Evolutionary conservation across 2,797 vertebrate genomes (phyloP).

Genomic region (Eptatretus atami): DNA sequence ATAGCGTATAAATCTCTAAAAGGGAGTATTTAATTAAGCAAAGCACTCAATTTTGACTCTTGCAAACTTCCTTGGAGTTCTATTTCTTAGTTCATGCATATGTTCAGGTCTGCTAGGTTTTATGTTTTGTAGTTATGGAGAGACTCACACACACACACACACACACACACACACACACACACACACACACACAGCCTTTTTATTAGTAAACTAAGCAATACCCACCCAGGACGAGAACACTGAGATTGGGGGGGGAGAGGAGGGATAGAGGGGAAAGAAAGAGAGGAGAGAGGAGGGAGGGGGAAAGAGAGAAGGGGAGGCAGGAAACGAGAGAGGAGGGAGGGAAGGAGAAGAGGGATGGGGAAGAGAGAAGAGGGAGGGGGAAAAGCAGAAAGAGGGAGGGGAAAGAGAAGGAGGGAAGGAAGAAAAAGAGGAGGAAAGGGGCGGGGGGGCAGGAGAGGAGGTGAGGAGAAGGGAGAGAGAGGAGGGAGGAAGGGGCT

Average conservation of each 20-base stretch:
- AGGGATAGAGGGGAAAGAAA: not conserved
- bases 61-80: too few relatives aligned
- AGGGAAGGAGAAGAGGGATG: not conserved
- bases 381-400: not conserved
- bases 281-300: not conserved
- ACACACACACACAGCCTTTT: not conserved
- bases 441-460: not conserved
- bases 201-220: too few relatives aligned
- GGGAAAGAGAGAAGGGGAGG: not conserved
- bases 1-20: too few relatives aligned
- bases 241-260: too few relatives aligned
- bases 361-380: not conserved
- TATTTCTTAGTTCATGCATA: too few relatives aligned
- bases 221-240: too few relatives aligned
- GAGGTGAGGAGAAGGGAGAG: not conserved
- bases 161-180: conserved; percentile 8
- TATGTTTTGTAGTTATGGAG: too few relatives aligned
- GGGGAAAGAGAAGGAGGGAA: not conserved
- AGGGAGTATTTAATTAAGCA: too few relatives aligned
- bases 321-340: not conserved
- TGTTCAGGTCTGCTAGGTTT: too few relatives aligned
- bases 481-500: not conserved
- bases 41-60: too few relatives aligned
- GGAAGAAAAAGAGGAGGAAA: not conserved
- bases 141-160: not conserved